phyloP scores from a whole-genome alignment of 2,888 invertebrate genomes.

The Zaprionus obscuricornis region DNA sequence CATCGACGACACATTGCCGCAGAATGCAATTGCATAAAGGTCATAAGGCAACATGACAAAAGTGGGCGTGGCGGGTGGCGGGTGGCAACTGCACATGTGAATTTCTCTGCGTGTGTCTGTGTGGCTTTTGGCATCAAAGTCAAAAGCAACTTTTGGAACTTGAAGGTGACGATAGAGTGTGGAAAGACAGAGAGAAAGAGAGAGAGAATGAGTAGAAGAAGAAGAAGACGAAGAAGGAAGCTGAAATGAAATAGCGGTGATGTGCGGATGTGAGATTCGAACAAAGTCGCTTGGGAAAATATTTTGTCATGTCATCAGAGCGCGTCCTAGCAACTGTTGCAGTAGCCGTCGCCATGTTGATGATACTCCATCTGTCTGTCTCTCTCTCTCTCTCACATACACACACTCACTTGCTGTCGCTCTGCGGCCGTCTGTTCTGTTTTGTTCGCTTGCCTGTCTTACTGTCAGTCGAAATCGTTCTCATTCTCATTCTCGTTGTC shows the following conservation, averaged over 20 bases:
- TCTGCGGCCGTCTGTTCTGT: background rate
- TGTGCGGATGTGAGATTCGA: constrained; percentile 3
- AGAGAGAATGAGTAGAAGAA: too few species aligned
- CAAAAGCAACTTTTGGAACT: constrained; percentile 63
- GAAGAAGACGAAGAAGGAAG: too few species aligned
- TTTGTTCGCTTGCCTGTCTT: constrained; percentile 4
- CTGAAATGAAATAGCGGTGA: background rate
- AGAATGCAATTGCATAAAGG: constrained; percentile 75
- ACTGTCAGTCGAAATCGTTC: constrained; percentile 19
- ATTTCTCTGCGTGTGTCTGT: too few species aligned
- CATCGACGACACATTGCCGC: constrained; percentile 60
- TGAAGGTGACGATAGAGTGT: constrained; percentile 2
- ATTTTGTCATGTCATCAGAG: constrained; percentile 76
- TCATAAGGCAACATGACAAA: constrained; percentile 56
- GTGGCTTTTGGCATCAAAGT: constrained; percentile 70
- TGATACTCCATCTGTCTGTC: constrained; percentile 35
- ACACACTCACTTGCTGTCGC: background rate
- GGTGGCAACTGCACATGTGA: constrained; percentile 32
- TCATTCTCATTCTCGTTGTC: constrained; percentile 5
- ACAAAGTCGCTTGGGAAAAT: constrained; percentile 71
- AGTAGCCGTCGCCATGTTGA: constrained; percentile 41
- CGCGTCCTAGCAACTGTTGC: constrained; percentile 69
- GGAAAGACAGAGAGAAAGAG: background rate
- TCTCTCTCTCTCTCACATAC: background rate
- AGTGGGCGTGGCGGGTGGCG: constrained; percentile 24